A percentile compares a stretch with the other conserved stretches of the same genome.
Evolutionary conservation across 64 coral and sea anemone genomes (phyloP).

Genomic region (Platygyra sinensis): DNA sequence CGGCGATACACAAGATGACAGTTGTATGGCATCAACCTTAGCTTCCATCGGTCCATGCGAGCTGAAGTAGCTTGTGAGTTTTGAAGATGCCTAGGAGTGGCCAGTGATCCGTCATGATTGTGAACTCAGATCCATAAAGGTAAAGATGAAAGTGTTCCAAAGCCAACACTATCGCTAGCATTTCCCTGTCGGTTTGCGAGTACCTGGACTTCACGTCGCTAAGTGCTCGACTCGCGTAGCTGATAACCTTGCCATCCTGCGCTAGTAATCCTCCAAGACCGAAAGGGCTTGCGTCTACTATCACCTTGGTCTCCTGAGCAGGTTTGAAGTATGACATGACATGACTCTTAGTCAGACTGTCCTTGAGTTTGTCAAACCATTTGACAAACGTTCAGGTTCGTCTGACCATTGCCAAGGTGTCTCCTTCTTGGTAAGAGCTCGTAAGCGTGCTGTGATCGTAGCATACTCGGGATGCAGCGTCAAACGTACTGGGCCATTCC

Average conservation of each 20-base stretch:
- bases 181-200: too few species aligned
- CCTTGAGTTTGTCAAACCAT: slow-evolving; percentile 50
- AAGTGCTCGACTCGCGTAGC: slow-evolving; percentile 79
- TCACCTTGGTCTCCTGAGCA: slow-evolving; percentile 33
- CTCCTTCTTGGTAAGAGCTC: slow-evolving; percentile 23
- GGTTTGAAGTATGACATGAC: slow-evolving; percentile 81
- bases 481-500: slow-evolving; percentile 65
- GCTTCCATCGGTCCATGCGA: too few species aligned
- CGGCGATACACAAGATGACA: slow-evolving; percentile 30
- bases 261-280: slow-evolving; percentile 40
- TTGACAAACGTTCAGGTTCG: slow-evolving; percentile 50
- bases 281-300: slow-evolving; percentile 56
- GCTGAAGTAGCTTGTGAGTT: slow-evolving; percentile 46
- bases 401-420: slow-evolving; percentile 38
- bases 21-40: slow-evolving; percentile 55
- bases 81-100: slow-evolving; percentile 60
- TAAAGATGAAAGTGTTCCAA: slow-evolving; percentile 42
- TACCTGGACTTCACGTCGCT: too few species aligned
- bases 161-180: slow-evolving; percentile 41
- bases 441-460: slow-evolving; percentile 18
- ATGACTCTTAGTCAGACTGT: slow-evolving; percentile 35
- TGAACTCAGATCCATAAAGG: slow-evolving; percentile 63
- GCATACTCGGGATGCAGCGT: slow-evolving; percentile 48
- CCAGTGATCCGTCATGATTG: slow-evolving; percentile 57
- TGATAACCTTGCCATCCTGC: too few species aligned